These are phyloP conservation scores for Ferrisia virgata DNA, from an alignment of 2,888 invertebrate species.

Conservation along the genomic window DNA sequence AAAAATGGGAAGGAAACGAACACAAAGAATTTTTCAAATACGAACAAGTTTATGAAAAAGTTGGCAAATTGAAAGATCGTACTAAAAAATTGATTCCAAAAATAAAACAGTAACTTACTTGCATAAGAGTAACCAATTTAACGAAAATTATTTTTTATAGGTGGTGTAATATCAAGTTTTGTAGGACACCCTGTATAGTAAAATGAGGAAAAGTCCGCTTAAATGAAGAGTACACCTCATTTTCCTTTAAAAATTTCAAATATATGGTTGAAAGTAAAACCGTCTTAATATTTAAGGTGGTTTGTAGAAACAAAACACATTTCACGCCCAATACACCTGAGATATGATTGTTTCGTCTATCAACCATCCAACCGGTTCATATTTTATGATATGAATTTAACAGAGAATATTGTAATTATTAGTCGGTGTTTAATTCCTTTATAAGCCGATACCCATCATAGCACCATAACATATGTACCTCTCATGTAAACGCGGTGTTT, in stretches of 20 bases:
- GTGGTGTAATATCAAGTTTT: too few relatives aligned
- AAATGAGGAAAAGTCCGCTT: too few relatives aligned
- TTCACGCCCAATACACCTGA: constrained; percentile 1
- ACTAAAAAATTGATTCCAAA: too few relatives aligned
- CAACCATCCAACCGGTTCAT: neutral
- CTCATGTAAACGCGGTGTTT: neutral
- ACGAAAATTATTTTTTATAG: too few relatives aligned
- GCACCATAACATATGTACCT: neutral
- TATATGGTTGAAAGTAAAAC: neutral
- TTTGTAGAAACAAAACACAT: neutral
- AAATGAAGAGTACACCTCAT: neutral
- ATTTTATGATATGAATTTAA: neutral
- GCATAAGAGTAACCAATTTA: too few relatives aligned
- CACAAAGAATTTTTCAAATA: too few relatives aligned
- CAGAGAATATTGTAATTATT: neutral
- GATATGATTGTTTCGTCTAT: neutral
- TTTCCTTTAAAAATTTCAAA: neutral
- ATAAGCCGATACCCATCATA: neutral
- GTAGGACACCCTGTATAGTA: too few relatives aligned
- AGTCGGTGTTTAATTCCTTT: neutral
- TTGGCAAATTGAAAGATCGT: too few relatives aligned
- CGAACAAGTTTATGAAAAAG: too few relatives aligned
- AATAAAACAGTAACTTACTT: too few relatives aligned
- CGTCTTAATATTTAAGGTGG: neutral
- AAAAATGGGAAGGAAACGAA: too few relatives aligned